Evolutionary conservation across 2,888 invertebrate species (phyloP), one percentile per base, ranked within the genome.

Genomic region (Cotesia congregata): DNA sequence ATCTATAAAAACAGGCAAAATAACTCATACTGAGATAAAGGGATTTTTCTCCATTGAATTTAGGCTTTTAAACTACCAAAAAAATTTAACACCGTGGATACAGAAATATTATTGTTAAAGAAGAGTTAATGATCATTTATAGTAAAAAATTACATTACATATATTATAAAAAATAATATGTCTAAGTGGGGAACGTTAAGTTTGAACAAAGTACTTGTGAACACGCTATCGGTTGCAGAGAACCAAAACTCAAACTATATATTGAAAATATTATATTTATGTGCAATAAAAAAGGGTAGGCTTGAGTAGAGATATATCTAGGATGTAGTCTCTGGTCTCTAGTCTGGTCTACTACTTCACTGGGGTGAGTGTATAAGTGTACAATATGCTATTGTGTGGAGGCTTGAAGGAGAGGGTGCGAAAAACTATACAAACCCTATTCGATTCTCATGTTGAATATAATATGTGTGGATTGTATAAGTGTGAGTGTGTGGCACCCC

Each of bases 371-470:
- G 64, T 40, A 73, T 69, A 69, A 59, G 67, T 71, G 67, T 74
- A 79, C 79, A 79, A 77, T 77, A 77, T 80, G 79, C 75, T 73
- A 74, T 73, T 79, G 74, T 77, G 70, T 72, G 15, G 41, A 38
- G 68, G 59, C 30, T 40, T 15, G 64, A 64, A 60, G 67, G 79
- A 83, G 82, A 85, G 87, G 85, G 86, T 85, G 87, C 82, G 83
- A 86, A 86, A 50, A 69, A 83, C 82, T 83, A 87, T 86, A 86
- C 85, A 87, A 86, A 86, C 85, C 82, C 85, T 82, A 86, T 86
- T 85, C 84, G 82, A 85, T 83, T 83, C 72, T 60, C 72, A 38
- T 60, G 70, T 73, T 9, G 30, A 62, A 20, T 70, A 67, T 60
- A 72, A 50, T 41, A 69, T 69, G 40, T 59, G 41, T 9, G 68